Evolutionary conservation across 2,888 invertebrate species (phyloP).

Genomic region (Parapristionchus giblindavisi): DNA sequence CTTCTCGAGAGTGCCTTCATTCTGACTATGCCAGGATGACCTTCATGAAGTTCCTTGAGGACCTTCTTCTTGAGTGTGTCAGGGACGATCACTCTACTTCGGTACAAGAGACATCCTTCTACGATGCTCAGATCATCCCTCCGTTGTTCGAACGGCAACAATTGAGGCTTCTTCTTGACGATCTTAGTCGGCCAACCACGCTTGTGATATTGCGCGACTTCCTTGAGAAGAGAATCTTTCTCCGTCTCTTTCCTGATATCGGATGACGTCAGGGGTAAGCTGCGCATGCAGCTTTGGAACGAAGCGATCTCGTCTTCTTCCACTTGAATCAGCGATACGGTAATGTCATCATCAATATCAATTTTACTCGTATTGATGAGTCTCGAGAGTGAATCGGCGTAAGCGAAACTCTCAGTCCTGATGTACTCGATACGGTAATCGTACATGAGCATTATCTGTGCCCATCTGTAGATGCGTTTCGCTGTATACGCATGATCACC

Average conservation of each 20-base stretch:
- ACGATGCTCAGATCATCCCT: constrained; percentile 13
- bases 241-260: not conserved
- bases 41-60: constrained; percentile 55
- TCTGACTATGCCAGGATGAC: constrained; percentile 60
- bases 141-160: not conserved
- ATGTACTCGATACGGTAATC: constrained; percentile 66
- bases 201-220: not conserved
- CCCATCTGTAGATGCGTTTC: constrained; percentile 62
- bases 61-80: constrained; percentile 44
- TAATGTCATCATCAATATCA: constrained; percentile 39
- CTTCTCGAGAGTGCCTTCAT: constrained; percentile 63
- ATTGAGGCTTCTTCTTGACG: not conserved
- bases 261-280: constrained; percentile 9
- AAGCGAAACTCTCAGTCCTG: constrained; percentile 60
- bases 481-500: constrained; percentile 62
- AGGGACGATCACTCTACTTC: constrained; percentile 57
- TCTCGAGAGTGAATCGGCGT: constrained; percentile 69
- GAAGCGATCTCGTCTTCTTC: constrained; percentile 22
- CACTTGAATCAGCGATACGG: constrained; percentile 34
- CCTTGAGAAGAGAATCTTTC: constrained; percentile 7
- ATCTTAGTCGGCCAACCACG: constrained; percentile 9
- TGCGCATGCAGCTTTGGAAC: not conserved
- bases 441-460: constrained; percentile 66
- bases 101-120: constrained; percentile 38
- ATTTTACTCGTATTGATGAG: constrained; percentile 41